Evolutionary conservation across 1,140 invertebrate species (phyloP), one percentile per base, ranked within the genome.

Genomic region (Lordiphosa clarofinis): DNA sequence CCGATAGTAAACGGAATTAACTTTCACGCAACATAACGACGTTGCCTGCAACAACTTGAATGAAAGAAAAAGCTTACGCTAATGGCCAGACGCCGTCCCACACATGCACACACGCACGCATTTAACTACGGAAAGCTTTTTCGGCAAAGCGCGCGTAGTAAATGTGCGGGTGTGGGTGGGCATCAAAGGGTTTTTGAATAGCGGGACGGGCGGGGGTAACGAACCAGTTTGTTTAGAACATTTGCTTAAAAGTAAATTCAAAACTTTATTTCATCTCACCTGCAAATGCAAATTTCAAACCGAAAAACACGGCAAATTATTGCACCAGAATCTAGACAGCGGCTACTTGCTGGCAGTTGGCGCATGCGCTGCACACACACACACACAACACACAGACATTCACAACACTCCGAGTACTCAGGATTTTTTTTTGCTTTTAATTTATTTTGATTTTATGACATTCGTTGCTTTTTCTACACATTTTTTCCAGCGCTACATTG

Each of bases 1-100:
- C 76, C 76, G 76, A 82, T 82, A 82, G 76, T 82, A 82, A 82
- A 84, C 78, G 76, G 78, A 82, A 82, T 84, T 82, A 82, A 82
- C 76, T 82, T 82, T 82, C 76, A 82, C 76, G 78, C 76, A 81
- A 60, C 67, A 64, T 75, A 81, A 75, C 75, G 43, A 58, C 71
- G 56, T 43, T 33, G 46, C 68, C 74, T 57, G 69, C 74, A 57
- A 50, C 71, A 66, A 82, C 76, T 82, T 82, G 76, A 82, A 82
- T 82, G 76, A 82, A 82, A 84, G 76, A 84, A 82, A 82, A 82
- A 82, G 76, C 76, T 82, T 82, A 84, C 69, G 69, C 65, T 69
- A 72, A 71, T 67, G 54, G 58, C 59, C 59, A 56, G 59, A 54
- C 64, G 73, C 66, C 62, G 67, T 56, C 39, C 71, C 72, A 71